These are phyloP conservation scores for Plutomurus gul DNA, from an alignment of 1,140 invertebrate genomes.

Conservation along the genomic window DNA sequence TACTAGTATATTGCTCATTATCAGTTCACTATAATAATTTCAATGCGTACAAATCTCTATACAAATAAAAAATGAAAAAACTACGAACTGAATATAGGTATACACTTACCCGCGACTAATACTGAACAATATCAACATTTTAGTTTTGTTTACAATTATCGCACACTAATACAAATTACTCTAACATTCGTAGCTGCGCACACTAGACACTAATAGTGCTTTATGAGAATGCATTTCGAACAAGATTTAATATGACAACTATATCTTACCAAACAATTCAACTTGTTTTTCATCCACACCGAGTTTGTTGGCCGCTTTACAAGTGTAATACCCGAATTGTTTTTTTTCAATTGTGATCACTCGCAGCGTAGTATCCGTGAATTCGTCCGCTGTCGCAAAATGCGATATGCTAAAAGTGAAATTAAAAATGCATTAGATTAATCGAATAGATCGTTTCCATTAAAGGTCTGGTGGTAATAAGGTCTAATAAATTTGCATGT, in stretches of 20 bases:
- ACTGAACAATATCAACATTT: too few relatives aligned
- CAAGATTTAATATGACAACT: not conserved
- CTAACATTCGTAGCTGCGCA: not conserved
- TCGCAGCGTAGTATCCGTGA: constrained; percentile 83
- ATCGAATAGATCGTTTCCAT: not conserved
- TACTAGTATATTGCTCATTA: too few relatives aligned
- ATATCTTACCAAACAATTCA: constrained; percentile 76
- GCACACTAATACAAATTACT: not conserved
- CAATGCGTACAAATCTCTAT: too few relatives aligned
- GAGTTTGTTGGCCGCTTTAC: constrained; percentile 84
- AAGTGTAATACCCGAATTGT: constrained; percentile 78
- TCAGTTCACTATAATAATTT: too few relatives aligned
- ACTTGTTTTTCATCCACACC: constrained; percentile 77
- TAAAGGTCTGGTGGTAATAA: too few relatives aligned
- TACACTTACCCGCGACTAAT: too few relatives aligned
- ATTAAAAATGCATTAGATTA: constrained; percentile 43
- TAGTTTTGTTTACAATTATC: too few relatives aligned
- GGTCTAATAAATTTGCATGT: too few relatives aligned
- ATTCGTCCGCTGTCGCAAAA: constrained; percentile 86
- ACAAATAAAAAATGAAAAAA: too few relatives aligned
- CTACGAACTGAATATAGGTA: too few relatives aligned
- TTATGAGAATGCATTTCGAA: not conserved
- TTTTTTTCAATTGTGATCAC: constrained; percentile 88
- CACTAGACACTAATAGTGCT: too few relatives aligned
- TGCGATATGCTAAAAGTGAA: constrained; percentile 71